Evolutionary conservation across 2,113 vertebrate genomes (phyloP).

Genomic region (Nibea albiflora): DNA sequence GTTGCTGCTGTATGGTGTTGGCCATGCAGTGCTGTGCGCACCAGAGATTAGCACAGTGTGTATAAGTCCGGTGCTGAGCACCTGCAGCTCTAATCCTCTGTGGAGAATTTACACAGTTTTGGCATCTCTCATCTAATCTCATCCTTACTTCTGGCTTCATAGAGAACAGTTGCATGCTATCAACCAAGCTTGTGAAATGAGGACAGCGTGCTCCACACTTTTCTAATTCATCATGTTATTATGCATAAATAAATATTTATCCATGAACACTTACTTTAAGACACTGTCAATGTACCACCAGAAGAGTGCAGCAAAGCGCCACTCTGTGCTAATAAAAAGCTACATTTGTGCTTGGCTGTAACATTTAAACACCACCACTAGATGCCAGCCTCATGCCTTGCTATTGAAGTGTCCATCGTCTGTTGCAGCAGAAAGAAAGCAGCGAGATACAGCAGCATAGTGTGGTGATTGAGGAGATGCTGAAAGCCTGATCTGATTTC

Average conservation of each 20-base stretch:
- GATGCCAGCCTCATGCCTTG: constrained; percentile 32
- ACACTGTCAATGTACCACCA: constrained; percentile 16
- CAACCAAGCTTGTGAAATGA: neutral
- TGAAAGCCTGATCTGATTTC: neutral
- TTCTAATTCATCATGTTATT: neutral
- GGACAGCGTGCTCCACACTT: neutral
- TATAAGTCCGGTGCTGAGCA: constrained; percentile 12
- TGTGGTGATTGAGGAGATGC: neutral
- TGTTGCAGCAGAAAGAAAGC: neutral
- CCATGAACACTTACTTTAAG: neutral
- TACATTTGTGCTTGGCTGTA: neutral
- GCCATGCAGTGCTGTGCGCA: neutral
- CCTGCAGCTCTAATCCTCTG: constrained; percentile 38
- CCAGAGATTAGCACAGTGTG: constrained; percentile 52
- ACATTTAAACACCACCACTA: constrained; percentile 9
- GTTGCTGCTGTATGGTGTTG: neutral
- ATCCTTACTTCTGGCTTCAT: neutral
- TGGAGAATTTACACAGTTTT: constrained; percentile 32
- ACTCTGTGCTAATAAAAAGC: neutral
- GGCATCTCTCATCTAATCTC: neutral
- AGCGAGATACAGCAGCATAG: neutral
- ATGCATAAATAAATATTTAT: neutral
- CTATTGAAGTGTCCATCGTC: neutral
- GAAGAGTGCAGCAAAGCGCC: constrained; percentile 53
- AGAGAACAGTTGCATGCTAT: neutral